Evolutionary conservation across 2,113 vertebrate genomes (phyloP), one percentile per base, ranked within the genome.

Genomic region (Bubo blakistoni): DNA sequence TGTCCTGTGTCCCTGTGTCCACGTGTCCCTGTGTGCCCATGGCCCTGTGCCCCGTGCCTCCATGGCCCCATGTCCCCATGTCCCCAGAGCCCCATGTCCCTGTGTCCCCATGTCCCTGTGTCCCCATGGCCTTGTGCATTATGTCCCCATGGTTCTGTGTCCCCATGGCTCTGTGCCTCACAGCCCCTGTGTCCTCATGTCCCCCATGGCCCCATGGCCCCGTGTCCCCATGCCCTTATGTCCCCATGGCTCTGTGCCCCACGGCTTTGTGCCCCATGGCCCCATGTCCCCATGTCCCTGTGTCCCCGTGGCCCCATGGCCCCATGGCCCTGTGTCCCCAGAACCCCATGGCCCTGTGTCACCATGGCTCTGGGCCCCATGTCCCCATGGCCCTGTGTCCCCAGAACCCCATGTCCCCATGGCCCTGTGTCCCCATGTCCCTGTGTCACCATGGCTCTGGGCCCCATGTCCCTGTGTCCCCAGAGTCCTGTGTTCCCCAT

Each of bases 241-340:
- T 38, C 34, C 18, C 14, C n/a, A n/a, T n/a, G n/a, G n/a, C n/a
- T n/a, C n/a, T n/a, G n/a, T n/a, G n/a, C n/a, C n/a, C n/a, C 44
- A 18, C n/a, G n/a, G n/a, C n/a, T n/a, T n/a, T 9, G 1, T 5
- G n/a, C 5, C 13, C 21, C 16, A 30, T 2, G 2, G 55, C 30
- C 32, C 32, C 7, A 9, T 36, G 59, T 25, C n/a, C 59, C n/a
- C 22, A 16, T 25, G 16, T 22, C n/a, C 22, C 22, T 4, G 13
- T 42, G 78, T 8, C n/a, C n/a, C n/a, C n/a, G n/a, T n/a, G n/a
- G n/a, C n/a, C n/a, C n/a, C n/a, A n/a, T n/a, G 38, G 10, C 49
- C 10, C 20, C 9, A 11, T 25, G 29, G 18, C 47, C 25, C 34
- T 46, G 36, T 57, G 55, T 34, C 30, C 47, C 58, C 11, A 17